Base-by-base conservation (phyloP, 2,797 vertebrate genomes). In the Pantherophis vulpinus region DNA sequence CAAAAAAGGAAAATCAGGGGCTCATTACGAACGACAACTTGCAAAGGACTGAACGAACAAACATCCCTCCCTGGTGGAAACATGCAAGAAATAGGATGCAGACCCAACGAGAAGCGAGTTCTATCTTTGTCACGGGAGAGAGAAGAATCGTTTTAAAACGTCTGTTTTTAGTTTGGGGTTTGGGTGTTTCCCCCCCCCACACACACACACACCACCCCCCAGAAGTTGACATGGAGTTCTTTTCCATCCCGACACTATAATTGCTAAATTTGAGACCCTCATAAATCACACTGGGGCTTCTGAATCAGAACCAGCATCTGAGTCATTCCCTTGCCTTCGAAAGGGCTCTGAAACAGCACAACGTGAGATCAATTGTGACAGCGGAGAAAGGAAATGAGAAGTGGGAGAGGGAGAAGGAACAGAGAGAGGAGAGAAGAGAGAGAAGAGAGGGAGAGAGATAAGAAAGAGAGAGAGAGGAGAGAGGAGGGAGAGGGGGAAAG, bases 291-390 rank as follows among this genome's bases (percentile, higher is more conserved):
- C 95, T 93, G 96, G 95, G 95, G 92, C 58, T 59, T 94, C 88
- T 89, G 93, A 95, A 95, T 94, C 20, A n/a, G 95, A 97, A 95
- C 94, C 96, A 95, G 94, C 95, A 32, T 70, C n/a, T 90, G 96
- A 94, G 94, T 92, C 95, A 94, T 95, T 95, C 92, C 0, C 0
- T 94, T 92, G 92, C 58, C 92, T 95, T 94, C 95, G 94, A 95
- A 95, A 95, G 91, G 91, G 92, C 91, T 94, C 94, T n/a, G 92
- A 92, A 91, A 87, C 51, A 95, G 94, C 94, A 91, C 95, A 96
- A 96, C 90, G 16, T 94, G n/a, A 92, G 89, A 90, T 95, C 88
- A 93, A 7, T 93, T 89, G 95, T 95, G 94, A 94, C 95, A 79
- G 74, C 18, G 4, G 37, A 42, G 9, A 79, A 42, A 23, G 18